These are phyloP conservation scores for Lingula anatina DNA, from an alignment of 2,888 invertebrate species.

Conservation along the genomic window DNA sequence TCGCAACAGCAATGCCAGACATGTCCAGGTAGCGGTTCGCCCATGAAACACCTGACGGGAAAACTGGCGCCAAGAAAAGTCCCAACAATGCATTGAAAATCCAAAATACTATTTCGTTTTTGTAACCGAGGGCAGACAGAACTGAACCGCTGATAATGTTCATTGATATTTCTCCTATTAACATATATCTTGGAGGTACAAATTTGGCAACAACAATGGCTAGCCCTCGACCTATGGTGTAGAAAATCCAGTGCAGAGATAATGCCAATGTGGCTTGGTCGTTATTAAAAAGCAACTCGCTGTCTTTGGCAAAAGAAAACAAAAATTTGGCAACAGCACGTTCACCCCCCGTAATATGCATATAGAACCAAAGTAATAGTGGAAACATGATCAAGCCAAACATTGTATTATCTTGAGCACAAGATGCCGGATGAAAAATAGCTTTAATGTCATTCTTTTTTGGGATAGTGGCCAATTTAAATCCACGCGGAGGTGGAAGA, in stretches of 20 bases:
- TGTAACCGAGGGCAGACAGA: not conserved
- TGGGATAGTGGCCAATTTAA: too few relatives aligned
- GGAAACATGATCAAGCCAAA: not conserved
- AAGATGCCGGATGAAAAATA: not conserved
- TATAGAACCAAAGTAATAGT: not conserved
- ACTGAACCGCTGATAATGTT: not conserved
- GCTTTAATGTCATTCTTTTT: too few relatives aligned
- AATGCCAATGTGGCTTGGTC: not conserved
- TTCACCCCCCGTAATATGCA: constrained; percentile 9
- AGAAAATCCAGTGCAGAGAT: not conserved
- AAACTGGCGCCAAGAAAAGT: not conserved
- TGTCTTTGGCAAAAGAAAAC: constrained; percentile 1
- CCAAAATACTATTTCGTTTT: not conserved
- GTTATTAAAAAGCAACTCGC: not conserved
- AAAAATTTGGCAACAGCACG: constrained; percentile 5
- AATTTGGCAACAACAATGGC: not conserved
- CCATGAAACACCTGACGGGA: not conserved
- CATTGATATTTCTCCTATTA: not conserved
- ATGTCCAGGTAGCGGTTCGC: not conserved
- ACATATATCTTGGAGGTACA: not conserved
- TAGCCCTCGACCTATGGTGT: not conserved
- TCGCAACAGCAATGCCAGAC: constrained; percentile 6
- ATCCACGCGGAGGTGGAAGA: too few relatives aligned
- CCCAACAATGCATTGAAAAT: not conserved
- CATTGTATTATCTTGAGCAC: not conserved